These are phyloP conservation scores for Drosophila birchii DNA, from an alignment of 2,888 invertebrate species.

Conservation along the genomic window DNA sequence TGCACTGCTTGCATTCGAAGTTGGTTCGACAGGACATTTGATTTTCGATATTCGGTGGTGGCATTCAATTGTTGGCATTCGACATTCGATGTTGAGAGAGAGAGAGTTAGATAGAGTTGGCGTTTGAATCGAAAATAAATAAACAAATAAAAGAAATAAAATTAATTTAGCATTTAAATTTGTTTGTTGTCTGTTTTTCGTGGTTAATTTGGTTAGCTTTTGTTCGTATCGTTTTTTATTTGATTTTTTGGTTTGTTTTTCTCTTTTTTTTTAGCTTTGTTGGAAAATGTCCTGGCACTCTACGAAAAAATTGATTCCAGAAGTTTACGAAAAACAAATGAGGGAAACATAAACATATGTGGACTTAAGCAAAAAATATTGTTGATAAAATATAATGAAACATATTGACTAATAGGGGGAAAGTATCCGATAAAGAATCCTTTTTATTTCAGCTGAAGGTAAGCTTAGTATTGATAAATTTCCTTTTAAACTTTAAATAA, in stretches of 20 bases:
- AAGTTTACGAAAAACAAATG: constrained; percentile 64
- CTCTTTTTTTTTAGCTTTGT: constrained; percentile 48
- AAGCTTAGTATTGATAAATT: not conserved
- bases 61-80: constrained; percentile 44
- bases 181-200: constrained; percentile 37
- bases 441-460: not conserved
- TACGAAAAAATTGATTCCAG: constrained; percentile 69
- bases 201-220: constrained; percentile 31
- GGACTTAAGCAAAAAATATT: constrained; percentile 29
- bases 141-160: constrained; percentile 70
- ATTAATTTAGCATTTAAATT: constrained; percentile 62
- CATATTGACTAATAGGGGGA: constrained; percentile 16
- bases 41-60: constrained; percentile 44
- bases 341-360: constrained; percentile 46
- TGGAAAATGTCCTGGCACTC: constrained; percentile 84
- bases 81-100: constrained; percentile 50
- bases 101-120: constrained; percentile 53
- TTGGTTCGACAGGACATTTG: constrained; percentile 19
- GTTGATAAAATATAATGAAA: constrained; percentile 38
- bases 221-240: constrained; percentile 5
- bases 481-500: not conserved
- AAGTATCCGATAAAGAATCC: constrained; percentile 3
- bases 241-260: constrained; percentile 8
- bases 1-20: constrained; percentile 88
- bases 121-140: constrained; percentile 57